Conservation (phyloP, 2,888 invertebrate species). For the Cecidostiba fungosa region DNA sequence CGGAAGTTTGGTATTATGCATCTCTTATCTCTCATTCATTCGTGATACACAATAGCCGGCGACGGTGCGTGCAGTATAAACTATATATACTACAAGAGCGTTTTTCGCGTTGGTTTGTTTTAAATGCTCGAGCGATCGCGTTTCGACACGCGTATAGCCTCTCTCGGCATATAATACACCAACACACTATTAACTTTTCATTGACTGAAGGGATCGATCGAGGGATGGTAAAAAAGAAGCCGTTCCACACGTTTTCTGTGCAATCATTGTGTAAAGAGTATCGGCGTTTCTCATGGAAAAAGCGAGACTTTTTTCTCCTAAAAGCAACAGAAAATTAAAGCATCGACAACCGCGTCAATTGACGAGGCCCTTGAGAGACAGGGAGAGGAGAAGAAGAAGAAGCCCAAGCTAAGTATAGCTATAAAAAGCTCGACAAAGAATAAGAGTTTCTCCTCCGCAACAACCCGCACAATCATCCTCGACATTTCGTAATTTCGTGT, state of each 20-base stretch:
- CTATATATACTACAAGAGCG: not conserved
- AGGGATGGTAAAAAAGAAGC: not conserved
- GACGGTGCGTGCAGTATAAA: not conserved
- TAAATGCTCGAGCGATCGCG: not conserved
- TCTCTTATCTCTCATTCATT: conserved; percentile 41
- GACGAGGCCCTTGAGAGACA: conserved; percentile 5
- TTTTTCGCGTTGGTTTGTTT: not conserved
- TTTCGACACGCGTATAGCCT: not conserved
- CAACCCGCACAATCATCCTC: conserved; percentile 44
- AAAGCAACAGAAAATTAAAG: conserved; percentile 58
- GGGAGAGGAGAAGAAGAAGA: not conserved
- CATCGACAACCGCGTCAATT: conserved; percentile 60
- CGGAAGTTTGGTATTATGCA: conserved; percentile 55
- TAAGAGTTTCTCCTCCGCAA: conserved; percentile 21
- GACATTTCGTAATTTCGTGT: conserved; percentile 57
- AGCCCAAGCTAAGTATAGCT: not conserved
- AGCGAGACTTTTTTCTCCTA: conserved; percentile 34
- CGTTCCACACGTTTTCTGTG: not conserved
- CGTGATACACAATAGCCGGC: conserved; percentile 3
- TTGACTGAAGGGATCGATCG: not conserved
- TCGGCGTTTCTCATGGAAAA: conserved; percentile 27
- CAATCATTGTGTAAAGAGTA: conserved; percentile 17
- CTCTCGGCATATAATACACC: not conserved
- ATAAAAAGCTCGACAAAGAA: conserved; percentile 52
- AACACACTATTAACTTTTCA: not conserved